Evolutionary conservation across 2,113 vertebrate genomes (phyloP).

Genomic region (Oceanites oceanicus): DNA sequence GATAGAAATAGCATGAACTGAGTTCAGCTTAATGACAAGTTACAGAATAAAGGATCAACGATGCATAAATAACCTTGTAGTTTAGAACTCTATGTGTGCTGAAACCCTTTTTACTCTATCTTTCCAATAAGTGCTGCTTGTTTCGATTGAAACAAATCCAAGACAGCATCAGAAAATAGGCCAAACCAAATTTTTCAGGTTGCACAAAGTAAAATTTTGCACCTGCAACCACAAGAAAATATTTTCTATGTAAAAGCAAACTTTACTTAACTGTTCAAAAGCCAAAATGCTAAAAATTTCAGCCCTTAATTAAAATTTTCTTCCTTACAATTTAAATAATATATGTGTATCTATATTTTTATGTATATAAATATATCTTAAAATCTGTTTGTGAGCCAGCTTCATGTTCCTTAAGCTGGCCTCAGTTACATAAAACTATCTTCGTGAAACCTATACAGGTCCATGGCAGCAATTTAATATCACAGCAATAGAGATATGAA

Average conservation of each 20-base stretch:
- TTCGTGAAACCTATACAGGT: neutral
- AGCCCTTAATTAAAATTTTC: neutral
- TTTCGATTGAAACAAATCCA: neutral
- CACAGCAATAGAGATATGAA: neutral
- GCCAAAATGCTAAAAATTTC: neutral
- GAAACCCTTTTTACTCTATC: neutral
- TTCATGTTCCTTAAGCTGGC: neutral
- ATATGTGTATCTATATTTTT: neutral
- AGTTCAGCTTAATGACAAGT: neutral
- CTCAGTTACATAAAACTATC: neutral
- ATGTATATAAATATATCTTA: neutral
- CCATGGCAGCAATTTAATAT: neutral
- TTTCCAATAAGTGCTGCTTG: neutral
- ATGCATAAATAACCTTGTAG: neutral
- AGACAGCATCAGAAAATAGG: neutral
- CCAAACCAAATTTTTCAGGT: neutral
- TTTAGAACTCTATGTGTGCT: neutral
- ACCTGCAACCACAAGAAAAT: neutral
- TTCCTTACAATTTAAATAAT: neutral
- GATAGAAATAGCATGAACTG: neutral
- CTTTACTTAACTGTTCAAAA: neutral
- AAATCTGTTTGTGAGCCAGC: neutral
- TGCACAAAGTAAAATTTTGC: neutral
- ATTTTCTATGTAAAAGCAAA: neutral
- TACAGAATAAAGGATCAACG: neutral